phyloP scores from a whole-genome alignment of 2,113 vertebrate genomes.

The Hirundichthys speculiger region DNA sequence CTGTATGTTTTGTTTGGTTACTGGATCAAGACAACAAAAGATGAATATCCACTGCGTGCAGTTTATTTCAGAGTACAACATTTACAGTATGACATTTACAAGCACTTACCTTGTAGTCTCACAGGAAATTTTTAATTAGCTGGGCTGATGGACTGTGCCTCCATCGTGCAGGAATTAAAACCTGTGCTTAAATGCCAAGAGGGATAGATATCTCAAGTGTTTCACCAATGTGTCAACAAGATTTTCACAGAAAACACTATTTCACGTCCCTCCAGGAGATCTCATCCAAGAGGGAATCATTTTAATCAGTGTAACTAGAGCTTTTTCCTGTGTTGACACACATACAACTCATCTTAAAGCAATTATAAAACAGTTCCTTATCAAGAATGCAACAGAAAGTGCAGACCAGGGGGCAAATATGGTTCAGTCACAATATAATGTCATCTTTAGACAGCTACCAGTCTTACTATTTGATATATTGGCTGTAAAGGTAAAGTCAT shows the following conservation, averaged over 20 bases:
- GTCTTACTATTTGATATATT: constrained; percentile 13
- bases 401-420: constrained; percentile 27
- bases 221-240: constrained; percentile 28
- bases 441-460: background rate
- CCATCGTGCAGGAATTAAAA: background rate
- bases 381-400: constrained; percentile 24
- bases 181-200: background rate
- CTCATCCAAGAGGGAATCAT: constrained; percentile 38
- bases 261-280: constrained; percentile 24
- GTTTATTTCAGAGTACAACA: too few relatives aligned
- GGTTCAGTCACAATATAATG: constrained; percentile 20
- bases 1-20: too few relatives aligned
- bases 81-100: constrained; percentile 13
- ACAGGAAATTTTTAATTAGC: constrained; percentile 15
- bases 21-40: too few relatives aligned
- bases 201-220: constrained; percentile 2
- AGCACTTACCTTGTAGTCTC: constrained; percentile 4
- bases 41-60: too few relatives aligned
- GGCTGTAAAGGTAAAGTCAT: constrained; percentile 22
- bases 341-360: constrained; percentile 29
- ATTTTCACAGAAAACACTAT: constrained; percentile 11
- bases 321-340: constrained; percentile 35
- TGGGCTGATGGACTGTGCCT: constrained; percentile 6
- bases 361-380: constrained; percentile 46
- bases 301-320: constrained; percentile 34